Conservation (phyloP, 1,140 invertebrate genomes). For the Drosophila aff. region DNA sequence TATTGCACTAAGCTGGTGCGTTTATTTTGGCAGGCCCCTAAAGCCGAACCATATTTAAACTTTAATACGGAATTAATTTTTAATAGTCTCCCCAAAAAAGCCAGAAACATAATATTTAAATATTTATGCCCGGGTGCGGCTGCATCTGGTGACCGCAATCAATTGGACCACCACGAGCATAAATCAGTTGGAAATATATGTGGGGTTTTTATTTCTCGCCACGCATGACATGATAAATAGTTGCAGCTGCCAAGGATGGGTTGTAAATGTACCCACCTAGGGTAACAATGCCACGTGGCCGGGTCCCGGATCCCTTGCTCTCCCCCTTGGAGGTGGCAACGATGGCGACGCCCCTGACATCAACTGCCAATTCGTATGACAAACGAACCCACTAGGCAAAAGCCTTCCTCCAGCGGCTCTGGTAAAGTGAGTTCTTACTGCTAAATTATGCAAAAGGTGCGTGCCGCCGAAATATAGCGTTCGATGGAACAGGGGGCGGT, state of each 20-base stretch:
- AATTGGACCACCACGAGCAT: conserved; percentile 55
- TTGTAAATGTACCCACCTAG: conserved; percentile 28
- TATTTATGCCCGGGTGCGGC: conserved; percentile 52
- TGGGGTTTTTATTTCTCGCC: conserved; percentile 6
- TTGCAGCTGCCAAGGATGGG: conserved; percentile 32
- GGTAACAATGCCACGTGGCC: conserved; percentile 63
- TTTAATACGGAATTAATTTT: conserved; percentile 35
- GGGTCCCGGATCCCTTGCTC: neutral
- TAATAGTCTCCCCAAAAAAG: conserved; percentile 15
- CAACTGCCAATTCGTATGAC: conserved; percentile 56
- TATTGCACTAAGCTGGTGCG: conserved; percentile 10
- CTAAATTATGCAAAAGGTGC: conserved; percentile 55
- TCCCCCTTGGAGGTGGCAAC: conserved; percentile 4
- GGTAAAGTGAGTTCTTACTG: conserved; percentile 54
- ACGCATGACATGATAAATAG: conserved; percentile 65
- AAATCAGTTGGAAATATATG: conserved; percentile 63
- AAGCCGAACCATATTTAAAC: conserved; percentile 14
- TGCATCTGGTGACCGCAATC: conserved; percentile 56
- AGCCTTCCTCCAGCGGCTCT: conserved; percentile 25
- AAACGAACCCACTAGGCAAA: conserved; percentile 30
- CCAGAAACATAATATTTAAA: conserved; percentile 48
- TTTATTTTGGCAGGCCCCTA: conserved; percentile 5
- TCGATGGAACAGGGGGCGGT: neutral
- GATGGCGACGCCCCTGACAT: conserved; percentile 53
- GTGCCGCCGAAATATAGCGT: conserved; percentile 25